Evolutionary conservation across 2,888 invertebrate genomes (phyloP), one percentile per base, ranked within the genome.

Genomic region (Candidula unifasciata): DNA sequence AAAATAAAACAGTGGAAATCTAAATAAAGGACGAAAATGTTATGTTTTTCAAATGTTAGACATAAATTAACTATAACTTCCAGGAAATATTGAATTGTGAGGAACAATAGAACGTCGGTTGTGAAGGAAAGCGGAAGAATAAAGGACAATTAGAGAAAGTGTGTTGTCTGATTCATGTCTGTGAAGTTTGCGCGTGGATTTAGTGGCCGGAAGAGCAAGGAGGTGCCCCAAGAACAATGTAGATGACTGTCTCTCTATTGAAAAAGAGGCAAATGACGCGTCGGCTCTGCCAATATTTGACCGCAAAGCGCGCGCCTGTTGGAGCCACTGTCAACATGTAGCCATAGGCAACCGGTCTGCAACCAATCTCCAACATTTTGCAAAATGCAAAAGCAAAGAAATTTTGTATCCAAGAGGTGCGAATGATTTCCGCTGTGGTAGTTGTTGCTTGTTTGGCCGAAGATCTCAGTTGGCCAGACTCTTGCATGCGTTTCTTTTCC

Each of bases 301-400:
- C 54, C 18, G 33, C 35, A 35, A 74, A 64, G 64, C 82, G 82
- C 82, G 82, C 82, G 82, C 82, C 74, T 54, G 44, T 18, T 60
- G 69, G 68, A 71, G 80, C 80, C 57, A 52, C 35, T 8, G 74
- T 60, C 16, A 82, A 77, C 78, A 69, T 44, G 69, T 77, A 68
- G 74, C 64, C 54, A 60, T 66, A 71, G 69, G 66, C 57, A 83
- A 83, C 83, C 33, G 78, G 78, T 54, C 54, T 60, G 57, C 44
- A 52, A 69, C 83, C 78, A 83, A 78, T 78, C 66, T 52, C 77
- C 82, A 74, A 73, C 82, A 82, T 82, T 73, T 64, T 74, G 64
- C 82, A 82, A 82, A 82, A 82, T 82, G 82, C 82, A 82, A 82
- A 82, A 77, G 82, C 54, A 82, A 82, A 82, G 82, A 82, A 76